A percentile compares a stretch with the other conserved stretches of the same genome.
phyloP scores from a whole-genome alignment of 2,113 vertebrate genomes.

The Hemicordylus capensis region DNA sequence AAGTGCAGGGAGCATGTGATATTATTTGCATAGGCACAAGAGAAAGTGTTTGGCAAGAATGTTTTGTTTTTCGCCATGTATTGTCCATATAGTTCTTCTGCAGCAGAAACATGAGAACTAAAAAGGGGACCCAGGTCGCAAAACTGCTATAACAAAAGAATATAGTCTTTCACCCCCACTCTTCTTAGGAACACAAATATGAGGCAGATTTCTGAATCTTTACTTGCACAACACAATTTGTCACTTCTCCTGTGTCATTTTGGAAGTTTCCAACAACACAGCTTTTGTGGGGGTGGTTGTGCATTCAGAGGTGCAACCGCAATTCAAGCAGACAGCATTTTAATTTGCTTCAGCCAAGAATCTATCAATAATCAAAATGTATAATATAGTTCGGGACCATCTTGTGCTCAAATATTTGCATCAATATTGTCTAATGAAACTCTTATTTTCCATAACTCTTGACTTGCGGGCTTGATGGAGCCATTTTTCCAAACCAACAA shows the following conservation, averaged over 20 bases:
- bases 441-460: conserved; percentile 38
- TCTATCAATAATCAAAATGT: conserved; percentile 46
- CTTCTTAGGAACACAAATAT: conserved; percentile 31
- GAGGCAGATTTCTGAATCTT: conserved; percentile 66
- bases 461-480: conserved; percentile 1
- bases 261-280: conserved; percentile 62
- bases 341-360: conserved; percentile 72
- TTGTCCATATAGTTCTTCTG: no score
- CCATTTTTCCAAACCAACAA: conserved; percentile 36
- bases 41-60: no score
- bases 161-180: conserved; percentile 11
- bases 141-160: conserved; percentile 45
- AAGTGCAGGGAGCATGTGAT: no score
- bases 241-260: conserved; percentile 62
- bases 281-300: conserved; percentile 66
- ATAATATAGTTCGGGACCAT: conserved; percentile 61
- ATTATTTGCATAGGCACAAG: no score
- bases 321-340: conserved; percentile 61
- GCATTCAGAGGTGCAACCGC: conserved; percentile 52
- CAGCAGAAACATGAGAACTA: no score
- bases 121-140: neutral
- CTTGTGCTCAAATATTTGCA: conserved; percentile 50
- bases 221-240: conserved; percentile 69
- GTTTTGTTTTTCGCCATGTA: no score
- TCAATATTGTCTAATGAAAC: conserved; percentile 63